phyloP scores from a whole-genome alignment of 2,113 vertebrate genomes.

The Solea senegalensis region DNA sequence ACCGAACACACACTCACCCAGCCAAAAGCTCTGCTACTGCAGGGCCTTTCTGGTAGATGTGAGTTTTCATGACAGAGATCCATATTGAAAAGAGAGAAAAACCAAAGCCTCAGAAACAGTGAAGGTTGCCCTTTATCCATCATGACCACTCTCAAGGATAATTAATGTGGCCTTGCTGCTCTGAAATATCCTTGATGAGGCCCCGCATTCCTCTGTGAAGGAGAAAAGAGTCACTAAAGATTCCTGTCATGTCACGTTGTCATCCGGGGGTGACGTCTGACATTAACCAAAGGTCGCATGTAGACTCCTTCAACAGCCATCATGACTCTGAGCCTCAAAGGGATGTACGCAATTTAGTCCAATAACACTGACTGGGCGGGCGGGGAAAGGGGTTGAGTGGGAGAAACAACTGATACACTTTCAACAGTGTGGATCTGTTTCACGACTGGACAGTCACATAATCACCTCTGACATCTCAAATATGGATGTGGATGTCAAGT shows the following conservation, averaged over 20 bases:
- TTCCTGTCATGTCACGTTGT: slow-evolving; percentile 74
- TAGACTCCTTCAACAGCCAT: slow-evolving; percentile 69
- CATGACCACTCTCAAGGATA: slow-evolving; percentile 42
- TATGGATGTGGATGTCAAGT: slow-evolving; percentile 50
- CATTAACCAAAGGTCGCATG: slow-evolving; percentile 85
- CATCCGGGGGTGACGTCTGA: slow-evolving; percentile 77
- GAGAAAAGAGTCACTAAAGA: slow-evolving; percentile 69
- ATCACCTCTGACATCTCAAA: slow-evolving; percentile 45
- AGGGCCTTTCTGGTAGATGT: slow-evolving; percentile 18
- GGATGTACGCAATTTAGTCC: slow-evolving; percentile 27
- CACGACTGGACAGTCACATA: slow-evolving; percentile 51
- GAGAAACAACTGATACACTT: slow-evolving; percentile 60
- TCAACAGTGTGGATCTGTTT: slow-evolving; percentile 23
- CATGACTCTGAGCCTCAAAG: slow-evolving; percentile 49
- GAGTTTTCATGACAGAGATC: slow-evolving; percentile 10
- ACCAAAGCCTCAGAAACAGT: slow-evolving; percentile 21
- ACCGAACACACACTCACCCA: slow-evolving; percentile 10
- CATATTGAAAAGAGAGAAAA: slow-evolving; percentile 17
- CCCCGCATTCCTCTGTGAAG: slow-evolving; percentile 49
- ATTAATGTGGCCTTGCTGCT: slow-evolving; percentile 47
- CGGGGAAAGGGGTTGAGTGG: not conserved
- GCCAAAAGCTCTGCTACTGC: slow-evolving; percentile 18
- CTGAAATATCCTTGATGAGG: slow-evolving; percentile 63
- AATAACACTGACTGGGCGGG: slow-evolving; percentile 21
- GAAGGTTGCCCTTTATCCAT: slow-evolving; percentile 28